Base-by-base conservation (phyloP, 2,797 vertebrate species). In the Apogon hyalosoma region DNA sequence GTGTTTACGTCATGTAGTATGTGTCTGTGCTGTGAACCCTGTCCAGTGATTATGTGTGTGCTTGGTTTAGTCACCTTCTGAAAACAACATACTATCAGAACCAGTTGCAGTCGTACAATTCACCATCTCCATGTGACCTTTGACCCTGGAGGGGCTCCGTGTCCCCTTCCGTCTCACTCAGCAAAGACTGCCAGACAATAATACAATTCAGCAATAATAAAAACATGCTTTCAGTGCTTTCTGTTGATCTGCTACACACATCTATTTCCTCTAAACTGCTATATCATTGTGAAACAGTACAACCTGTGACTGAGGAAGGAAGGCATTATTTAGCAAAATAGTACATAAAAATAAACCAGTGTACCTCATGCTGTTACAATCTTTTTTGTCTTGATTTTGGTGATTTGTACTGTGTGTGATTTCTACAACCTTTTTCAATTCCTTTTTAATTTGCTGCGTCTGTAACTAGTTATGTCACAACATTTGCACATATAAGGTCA, bases 131-230 rank as follows among this genome's bases (percentile, higher is more conserved):
- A 21, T 10, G 15, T 70, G 82, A 83, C 85, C 69, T 43, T 9
- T 58, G 67, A 79, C 61, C 79, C 53, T 1, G 13, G 59, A 11
- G 28, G n/a, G 40, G 15, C 19, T 40, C 43, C 47, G 15, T 36
- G 76, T 74, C 40, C 18, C 46, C 58, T 83, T 84, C 78, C 73
- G 64, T 15, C 58, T 89, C 61, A 10, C 54, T 75, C 78, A 56
- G 63, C 59, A 42, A 16, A 63, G 39, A 13, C 58, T 48, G 56
- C 10, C 9, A 66, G 33, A 72, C 55, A 77, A 77, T 62, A 66
- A 65, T 42, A 47, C 45, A 65, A 46, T 77, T 73, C 28, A 66
- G n/a, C 56, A 38, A 42, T 13, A 63, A 56, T 53, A 42, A 69
- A 72, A 74, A 41, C 69, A 62, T 49, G 56, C 15, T 55, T 51